Evolutionary conservation across 2,888 invertebrate genomes (phyloP), one percentile per base, ranked within the genome.

Genomic region (Acanthosepion pharaonis): DNA sequence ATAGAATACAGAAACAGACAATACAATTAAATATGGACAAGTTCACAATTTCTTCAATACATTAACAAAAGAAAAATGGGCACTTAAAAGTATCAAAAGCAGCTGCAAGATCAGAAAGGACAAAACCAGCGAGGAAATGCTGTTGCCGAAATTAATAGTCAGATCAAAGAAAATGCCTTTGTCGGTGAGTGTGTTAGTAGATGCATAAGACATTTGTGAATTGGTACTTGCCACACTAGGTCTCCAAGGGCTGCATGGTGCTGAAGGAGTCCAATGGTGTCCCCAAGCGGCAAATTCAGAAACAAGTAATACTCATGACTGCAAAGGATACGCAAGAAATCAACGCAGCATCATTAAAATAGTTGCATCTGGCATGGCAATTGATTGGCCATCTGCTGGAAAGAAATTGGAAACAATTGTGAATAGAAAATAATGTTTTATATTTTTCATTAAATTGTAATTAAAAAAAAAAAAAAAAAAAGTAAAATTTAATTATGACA

Each of bases 301-400:
- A 99, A 98, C 42, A 99, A 98, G 98, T 98, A 99, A 98, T 99
- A 99, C 97, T 99, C 99, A 97, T 99, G 99, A 95, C 99, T 98
- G 97, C 99, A 99, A 5, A 99, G 98, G 95, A 99, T 99, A 95
- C 99, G 98, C n/a, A 99, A 98, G 97, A 99, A 99, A 96, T 99
- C 99, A 98, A 98, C 99, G 98, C 33, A 98, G 96, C n/a, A 97
- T 95, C 95, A 97, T 96, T 94, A 98, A 96, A 78, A 96, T 96
- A 49, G 97, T 97, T 0, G 98, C 98, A 96, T 98, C 98, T 0
- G 98, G 97, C 0, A 98, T 98, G 48, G 95, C 95, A 51, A 97
- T 98, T 96, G 96, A 53, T 95, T 95, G 28, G 96, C 95, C 25
- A 96, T 96, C 97, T 97, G 95, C n/a, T n/a, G n/a, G n/a, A n/a